Evolutionary conservation across 2,113 vertebrate genomes (phyloP).

Genomic region (Alces alces): DNA sequence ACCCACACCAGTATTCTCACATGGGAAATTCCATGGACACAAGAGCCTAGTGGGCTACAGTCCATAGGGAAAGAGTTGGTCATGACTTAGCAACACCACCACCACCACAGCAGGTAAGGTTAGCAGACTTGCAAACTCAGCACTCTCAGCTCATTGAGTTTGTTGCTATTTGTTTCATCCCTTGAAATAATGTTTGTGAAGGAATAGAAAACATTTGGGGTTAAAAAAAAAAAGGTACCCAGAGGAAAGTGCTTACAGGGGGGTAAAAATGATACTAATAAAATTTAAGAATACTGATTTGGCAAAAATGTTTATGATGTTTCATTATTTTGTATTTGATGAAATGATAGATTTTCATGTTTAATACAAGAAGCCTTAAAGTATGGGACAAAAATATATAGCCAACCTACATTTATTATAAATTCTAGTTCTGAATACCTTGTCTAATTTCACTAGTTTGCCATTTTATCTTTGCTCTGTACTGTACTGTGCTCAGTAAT

Average conservation of each 20-base stretch:
- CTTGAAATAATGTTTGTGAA: background rate
- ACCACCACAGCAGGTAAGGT: background rate
- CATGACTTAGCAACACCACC: background rate
- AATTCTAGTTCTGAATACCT: slow-evolving; percentile 7
- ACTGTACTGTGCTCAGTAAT: background rate
- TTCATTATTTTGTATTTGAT: background rate
- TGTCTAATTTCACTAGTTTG: background rate
- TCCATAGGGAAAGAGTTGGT: background rate
- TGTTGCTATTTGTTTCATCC: background rate
- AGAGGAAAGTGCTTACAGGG: background rate
- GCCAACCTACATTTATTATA: background rate
- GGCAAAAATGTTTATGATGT: background rate
- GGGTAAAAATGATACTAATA: background rate
- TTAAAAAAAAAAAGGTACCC: background rate
- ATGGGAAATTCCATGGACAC: background rate
- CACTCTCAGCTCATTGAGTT: background rate
- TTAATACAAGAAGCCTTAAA: background rate
- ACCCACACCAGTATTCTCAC: background rate
- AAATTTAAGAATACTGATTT: background rate
- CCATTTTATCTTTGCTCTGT: background rate
- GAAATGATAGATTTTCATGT: background rate
- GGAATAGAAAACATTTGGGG: background rate
- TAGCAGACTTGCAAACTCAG: background rate
- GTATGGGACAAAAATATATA: background rate
- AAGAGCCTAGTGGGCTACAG: background rate